Base-by-base conservation (phyloP, 2,888 invertebrate genomes). In the Heteromyza rotundicornis region DNA sequence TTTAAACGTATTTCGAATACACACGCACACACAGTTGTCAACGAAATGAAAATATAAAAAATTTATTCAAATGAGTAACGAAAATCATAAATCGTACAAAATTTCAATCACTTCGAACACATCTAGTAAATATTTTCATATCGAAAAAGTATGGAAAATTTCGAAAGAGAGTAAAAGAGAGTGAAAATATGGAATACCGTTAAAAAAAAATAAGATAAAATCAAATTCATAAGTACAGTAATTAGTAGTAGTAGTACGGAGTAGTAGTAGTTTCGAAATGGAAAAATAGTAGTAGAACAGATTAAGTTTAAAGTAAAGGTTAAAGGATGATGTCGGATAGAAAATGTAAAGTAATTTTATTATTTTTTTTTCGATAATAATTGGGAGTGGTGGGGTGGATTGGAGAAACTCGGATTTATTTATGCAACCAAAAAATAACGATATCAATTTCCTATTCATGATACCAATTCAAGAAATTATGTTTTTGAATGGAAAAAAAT, bases 371-470 rank as follows among this genome's bases (percentile, higher is more conserved):
- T n/a, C n/a, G n/a, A n/a, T n/a, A n/a, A n/a, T n/a, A n/a, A n/a
- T n/a, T n/a, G n/a, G n/a, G n/a, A n/a, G n/a, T n/a, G n/a, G n/a
- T n/a, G n/a, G n/a, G n/a, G 27, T 27, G 27, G 27, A 57, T n/a
- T n/a, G 22, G 3, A 52, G 17, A 14, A 51, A 58, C 12, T 51
- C 17, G 55, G 50, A 58, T 55, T 50, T 2, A 23, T 59, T 56
- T 63, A 63, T 63, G 63, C 63, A 63, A 63, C 63, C 7, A 17
- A 47, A 47, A 59, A 57, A 59, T 52, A 59, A 22, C 22, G 20
- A 53, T 10, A 51, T 32, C 8, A 23, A 17, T 2, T 17, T 27
- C 16, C 2, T 17, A 44, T 27, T 12, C 40, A 16, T 51, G n/a
- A 51, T 24, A 32, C 7, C n/a, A 32, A 44, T 17, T 22, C 20